Conservation (phyloP, 2,888 invertebrate species). For the Acrobasis suavella region DNA sequence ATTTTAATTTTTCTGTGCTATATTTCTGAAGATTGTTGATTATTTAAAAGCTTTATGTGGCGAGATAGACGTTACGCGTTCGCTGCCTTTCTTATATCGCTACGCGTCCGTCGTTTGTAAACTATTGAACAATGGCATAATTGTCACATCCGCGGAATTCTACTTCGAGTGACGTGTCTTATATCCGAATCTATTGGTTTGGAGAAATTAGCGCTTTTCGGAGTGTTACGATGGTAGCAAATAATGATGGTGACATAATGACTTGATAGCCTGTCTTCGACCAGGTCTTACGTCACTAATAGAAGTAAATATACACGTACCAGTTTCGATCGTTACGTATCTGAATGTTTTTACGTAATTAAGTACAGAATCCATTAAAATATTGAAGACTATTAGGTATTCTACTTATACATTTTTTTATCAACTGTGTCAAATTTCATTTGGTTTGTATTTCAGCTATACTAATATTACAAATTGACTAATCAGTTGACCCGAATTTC, state of each 20-base stretch:
- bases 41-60: background rate
- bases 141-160: conserved; percentile 63
- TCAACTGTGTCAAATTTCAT: no score
- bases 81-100: conserved; percentile 3
- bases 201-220: conserved; percentile 47
- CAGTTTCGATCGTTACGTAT: conserved; percentile 33
- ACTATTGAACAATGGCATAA: conserved; percentile 54
- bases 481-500: no score
- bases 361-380: conserved; percentile 22
- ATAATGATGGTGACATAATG: conserved; percentile 48
- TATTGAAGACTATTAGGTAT: no score
- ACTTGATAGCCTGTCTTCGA: conserved; percentile 38
- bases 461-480: no score
- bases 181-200: conserved; percentile 52
- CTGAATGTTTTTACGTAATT: conserved; percentile 36
- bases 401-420: no score
- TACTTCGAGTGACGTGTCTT: conserved; percentile 46
- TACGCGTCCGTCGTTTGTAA: conserved; percentile 11
- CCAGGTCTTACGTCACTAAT: conserved; percentile 46
- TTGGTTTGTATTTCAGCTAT: no score
- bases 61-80: conserved; percentile 1
- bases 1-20: no score
- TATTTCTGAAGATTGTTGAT: no score
- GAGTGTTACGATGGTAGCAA: conserved; percentile 33
- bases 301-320: conserved; percentile 44